A percentile compares a stretch with the other conserved stretches of the same genome.
Evolutionary conservation across 2,888 invertebrate genomes (phyloP).

Genomic region (Pocota personata): DNA sequence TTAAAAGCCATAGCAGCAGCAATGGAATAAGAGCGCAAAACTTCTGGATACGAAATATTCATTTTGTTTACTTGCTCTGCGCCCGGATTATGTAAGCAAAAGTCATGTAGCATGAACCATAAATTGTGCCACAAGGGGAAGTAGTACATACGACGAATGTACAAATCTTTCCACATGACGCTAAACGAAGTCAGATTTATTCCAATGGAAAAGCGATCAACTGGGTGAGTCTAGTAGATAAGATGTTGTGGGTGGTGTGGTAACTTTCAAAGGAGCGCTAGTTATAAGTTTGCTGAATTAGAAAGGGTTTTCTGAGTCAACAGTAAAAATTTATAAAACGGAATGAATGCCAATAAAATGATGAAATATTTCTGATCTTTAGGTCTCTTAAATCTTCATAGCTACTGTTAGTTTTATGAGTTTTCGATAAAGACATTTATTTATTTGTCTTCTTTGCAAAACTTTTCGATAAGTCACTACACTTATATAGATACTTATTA

Average conservation of each 20-base stretch:
- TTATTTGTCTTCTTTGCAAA: no score
- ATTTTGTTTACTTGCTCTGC: slow-evolving; percentile 29
- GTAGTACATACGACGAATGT: slow-evolving; percentile 27
- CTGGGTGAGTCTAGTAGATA: slow-evolving; percentile 55
- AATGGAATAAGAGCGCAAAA: slow-evolving; percentile 20
- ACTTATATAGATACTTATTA: no score
- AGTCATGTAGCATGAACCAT: slow-evolving; percentile 69
- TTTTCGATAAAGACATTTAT: no score
- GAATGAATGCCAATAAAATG: background rate
- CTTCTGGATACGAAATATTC: slow-evolving; percentile 38
- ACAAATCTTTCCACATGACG: slow-evolving; percentile 44
- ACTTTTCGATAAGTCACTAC: no score
- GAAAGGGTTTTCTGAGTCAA: slow-evolving; percentile 41
- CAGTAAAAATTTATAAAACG: background rate
- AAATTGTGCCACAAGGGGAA: slow-evolving; percentile 54
- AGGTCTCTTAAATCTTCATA: background rate
- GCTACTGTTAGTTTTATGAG: no score
- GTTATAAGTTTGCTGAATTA: slow-evolving; percentile 30
- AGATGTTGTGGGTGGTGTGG: slow-evolving; percentile 43
- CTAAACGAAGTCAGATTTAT: slow-evolving; percentile 57
- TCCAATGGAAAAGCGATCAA: slow-evolving; percentile 59
- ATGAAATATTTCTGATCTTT: background rate
- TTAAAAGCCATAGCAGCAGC: slow-evolving; percentile 17
- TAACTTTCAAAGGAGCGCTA: slow-evolving; percentile 34
- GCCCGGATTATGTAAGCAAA: slow-evolving; percentile 59